A percentile compares a stretch with the other conserved stretches of the same genome.
These are phyloP conservation scores for Butorides virescens DNA, from an alignment of 2,113 vertebrate genomes.

Conservation along the genomic window DNA sequence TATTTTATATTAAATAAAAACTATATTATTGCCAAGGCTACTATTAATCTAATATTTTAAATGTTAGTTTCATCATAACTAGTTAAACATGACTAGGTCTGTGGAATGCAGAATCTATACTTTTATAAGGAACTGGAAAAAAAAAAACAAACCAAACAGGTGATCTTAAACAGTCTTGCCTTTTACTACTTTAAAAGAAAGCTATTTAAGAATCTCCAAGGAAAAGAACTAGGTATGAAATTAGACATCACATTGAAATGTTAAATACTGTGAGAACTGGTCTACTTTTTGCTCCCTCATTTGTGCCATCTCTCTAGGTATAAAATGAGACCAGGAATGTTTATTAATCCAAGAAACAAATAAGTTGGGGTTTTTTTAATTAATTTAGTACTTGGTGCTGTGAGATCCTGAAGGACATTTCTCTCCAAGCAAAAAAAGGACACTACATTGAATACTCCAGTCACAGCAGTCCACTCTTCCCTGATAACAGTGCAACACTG, in stretches of 20 bases:
- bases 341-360: neutral
- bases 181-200: neutral
- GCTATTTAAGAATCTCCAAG: neutral
- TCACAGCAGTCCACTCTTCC: neutral
- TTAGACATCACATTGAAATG: neutral
- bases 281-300: neutral
- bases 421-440: neutral
- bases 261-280: neutral
- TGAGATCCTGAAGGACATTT: neutral
- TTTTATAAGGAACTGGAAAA: neutral
- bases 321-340: neutral
- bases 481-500: neutral
- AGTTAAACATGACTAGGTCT: neutral
- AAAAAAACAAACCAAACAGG: neutral
- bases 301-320: neutral
- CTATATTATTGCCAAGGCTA: neutral
- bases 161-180: neutral
- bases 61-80: neutral
- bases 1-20: neutral
- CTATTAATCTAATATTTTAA: neutral
- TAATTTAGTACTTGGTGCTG: neutral
- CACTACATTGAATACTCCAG: neutral
- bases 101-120: neutral
- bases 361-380: neutral
- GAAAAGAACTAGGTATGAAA: neutral